Conservation (phyloP, 1,140 invertebrate species). For the Lepidurus couesii region DNA sequence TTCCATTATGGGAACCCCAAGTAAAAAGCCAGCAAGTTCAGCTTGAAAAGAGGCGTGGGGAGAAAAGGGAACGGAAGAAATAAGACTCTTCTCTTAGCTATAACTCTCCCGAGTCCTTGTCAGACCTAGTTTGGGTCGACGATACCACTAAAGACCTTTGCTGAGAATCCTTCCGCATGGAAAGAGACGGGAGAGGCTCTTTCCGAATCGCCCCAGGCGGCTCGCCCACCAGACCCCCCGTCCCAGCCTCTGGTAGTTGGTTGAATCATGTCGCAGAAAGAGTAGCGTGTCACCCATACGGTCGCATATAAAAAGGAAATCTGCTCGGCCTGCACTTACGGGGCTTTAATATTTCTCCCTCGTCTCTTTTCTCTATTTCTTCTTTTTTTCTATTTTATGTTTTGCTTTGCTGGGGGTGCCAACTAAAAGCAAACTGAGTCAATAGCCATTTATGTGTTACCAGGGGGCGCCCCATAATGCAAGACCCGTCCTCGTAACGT, state of each 20-base stretch:
- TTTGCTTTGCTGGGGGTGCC: not conserved
- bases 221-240: not conserved
- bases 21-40: no score
- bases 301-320: not conserved
- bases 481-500: not conserved
- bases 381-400: not conserved
- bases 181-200: not conserved
- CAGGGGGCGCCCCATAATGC: not conserved
- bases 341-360: not conserved
- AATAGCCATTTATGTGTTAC: not conserved
- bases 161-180: not conserved
- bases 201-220: not conserved
- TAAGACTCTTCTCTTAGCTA: not conserved
- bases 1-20: no score
- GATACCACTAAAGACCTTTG: not conserved
- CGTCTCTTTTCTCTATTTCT: not conserved
- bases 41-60: no score
- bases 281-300: conserved; percentile 10
- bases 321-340: conserved; percentile 5
- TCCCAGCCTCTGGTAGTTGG: not conserved
- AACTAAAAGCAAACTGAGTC: conserved; percentile 13
- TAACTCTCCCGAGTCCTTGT: not conserved
- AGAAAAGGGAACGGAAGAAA: not conserved
- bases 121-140: not conserved
- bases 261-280: not conserved